A percentile compares a stretch with the other conserved stretches of the same genome.
phyloP scores from a whole-genome alignment of 2,113 vertebrate genomes.

The Thunnus thynnus region DNA sequence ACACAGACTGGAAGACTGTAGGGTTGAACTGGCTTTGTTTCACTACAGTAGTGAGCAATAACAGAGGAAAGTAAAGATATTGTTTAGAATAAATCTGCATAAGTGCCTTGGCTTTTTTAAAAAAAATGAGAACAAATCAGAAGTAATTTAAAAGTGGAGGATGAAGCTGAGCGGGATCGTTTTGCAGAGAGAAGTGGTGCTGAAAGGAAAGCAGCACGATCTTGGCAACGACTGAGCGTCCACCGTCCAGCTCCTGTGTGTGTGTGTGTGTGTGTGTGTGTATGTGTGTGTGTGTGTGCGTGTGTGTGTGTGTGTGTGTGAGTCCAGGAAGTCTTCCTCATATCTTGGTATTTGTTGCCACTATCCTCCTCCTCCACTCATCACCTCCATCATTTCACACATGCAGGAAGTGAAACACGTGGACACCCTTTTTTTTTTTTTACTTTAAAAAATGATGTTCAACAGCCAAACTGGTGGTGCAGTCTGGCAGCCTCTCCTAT shows the following conservation, averaged over 20 bases:
- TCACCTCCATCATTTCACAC: conserved; percentile 39
- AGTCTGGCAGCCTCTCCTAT: conserved; percentile 27
- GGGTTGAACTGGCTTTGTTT: not conserved
- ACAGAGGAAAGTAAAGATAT: not conserved
- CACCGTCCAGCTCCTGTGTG: conserved; percentile 27
- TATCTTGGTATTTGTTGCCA: conserved; percentile 60
- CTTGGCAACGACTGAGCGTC: conserved; percentile 65
- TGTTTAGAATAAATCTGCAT: not conserved
- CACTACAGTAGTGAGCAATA: not conserved
- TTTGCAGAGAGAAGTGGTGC: conserved; percentile 63
- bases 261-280: not conserved
- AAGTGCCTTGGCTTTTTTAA: not conserved
- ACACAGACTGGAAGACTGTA: not conserved
- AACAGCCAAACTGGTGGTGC: conserved; percentile 6
- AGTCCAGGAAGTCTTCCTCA: conserved; percentile 45
- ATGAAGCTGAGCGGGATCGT: conserved; percentile 32
- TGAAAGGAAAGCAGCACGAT: conserved; percentile 79
- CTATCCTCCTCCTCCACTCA: conserved; percentile 42
- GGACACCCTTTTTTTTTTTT: too few relatives aligned
- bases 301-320: conserved; percentile 37
- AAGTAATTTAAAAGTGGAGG: conserved; percentile 26
- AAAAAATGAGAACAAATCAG: not conserved
- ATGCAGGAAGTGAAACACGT: conserved; percentile 18
- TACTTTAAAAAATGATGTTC: not conserved
- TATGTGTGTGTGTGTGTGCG: conserved; percentile 27